These are phyloP conservation scores for Pterobdella sp. DNA, from an alignment of 2,888 invertebrate species.

Conservation along the genomic window DNA sequence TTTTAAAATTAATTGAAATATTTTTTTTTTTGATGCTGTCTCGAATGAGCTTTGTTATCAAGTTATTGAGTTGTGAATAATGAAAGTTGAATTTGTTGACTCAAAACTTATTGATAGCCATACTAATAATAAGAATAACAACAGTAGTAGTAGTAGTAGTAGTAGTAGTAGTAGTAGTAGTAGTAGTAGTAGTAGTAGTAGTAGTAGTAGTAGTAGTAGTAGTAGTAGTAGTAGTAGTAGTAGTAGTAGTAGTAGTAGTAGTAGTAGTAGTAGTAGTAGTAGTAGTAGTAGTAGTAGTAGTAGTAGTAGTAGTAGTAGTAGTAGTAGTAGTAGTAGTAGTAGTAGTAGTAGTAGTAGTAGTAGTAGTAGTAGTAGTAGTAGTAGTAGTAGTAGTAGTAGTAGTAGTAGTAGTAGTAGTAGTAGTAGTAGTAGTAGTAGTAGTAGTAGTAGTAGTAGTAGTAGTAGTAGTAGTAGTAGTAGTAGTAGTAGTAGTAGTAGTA, in stretches of 20 bases:
- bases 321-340: constrained; percentile 19
- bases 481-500: constrained; percentile 20
- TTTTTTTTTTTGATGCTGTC: too few species aligned
- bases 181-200: constrained; percentile 16
- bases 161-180: constrained; percentile 13
- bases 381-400: constrained; percentile 21
- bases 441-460: constrained; percentile 20
- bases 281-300: constrained; percentile 21
- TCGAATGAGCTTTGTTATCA: too few species aligned
- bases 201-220: constrained; percentile 16
- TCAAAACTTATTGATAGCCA: too few species aligned
- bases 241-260: constrained; percentile 22
- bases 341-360: constrained; percentile 15
- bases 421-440: constrained; percentile 21
- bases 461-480: constrained; percentile 20
- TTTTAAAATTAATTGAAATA: too few species aligned
- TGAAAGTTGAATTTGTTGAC: too few species aligned
- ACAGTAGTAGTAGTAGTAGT: background rate
- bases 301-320: constrained; percentile 20
- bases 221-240: constrained; percentile 20
- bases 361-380: constrained; percentile 17
- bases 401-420: constrained; percentile 22
- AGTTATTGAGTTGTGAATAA: too few species aligned
- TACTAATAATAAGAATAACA: too few species aligned
- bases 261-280: constrained; percentile 14